phyloP scores from a whole-genome alignment of 2,888 invertebrate genomes.

The Platynereis dumerilii region DNA sequence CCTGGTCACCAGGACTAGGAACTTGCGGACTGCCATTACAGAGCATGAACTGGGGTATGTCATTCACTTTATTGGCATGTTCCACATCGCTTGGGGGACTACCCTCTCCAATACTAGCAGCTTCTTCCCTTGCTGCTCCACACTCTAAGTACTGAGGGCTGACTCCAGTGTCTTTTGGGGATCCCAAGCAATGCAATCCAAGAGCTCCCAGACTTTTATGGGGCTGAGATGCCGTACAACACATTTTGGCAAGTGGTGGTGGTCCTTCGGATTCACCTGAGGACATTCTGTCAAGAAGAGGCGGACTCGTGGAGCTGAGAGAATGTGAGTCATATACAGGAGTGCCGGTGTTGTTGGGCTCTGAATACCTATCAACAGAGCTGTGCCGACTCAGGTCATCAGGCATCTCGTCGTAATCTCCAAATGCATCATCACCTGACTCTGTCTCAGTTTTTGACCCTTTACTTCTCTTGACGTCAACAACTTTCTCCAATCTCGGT shows the following conservation, averaged over 20 bases:
- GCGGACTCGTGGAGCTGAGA: neutral
- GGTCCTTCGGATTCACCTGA: slow-evolving; percentile 6
- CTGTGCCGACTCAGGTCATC: slow-evolving; percentile 9
- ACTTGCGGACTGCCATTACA: too few species aligned
- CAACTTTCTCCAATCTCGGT: too few species aligned
- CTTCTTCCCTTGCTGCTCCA: neutral
- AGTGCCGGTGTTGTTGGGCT: too few species aligned
- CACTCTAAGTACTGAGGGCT: neutral
- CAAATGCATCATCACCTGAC: neutral
- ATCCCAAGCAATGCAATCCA: neutral
- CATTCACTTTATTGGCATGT: neutral
- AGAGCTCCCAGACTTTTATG: slow-evolving; percentile 7
- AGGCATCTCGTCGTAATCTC: slow-evolving; percentile 2
- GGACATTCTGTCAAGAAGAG: neutral
- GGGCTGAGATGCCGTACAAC: neutral
- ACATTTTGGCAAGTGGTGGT: slow-evolving; percentile 5
- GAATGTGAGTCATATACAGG: too few species aligned
- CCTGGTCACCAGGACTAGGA: too few species aligned
- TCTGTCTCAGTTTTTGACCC: neutral
- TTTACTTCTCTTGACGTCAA: too few species aligned
- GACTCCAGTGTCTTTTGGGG: neutral
- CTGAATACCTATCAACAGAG: neutral
- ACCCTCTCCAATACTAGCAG: neutral
- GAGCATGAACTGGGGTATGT: too few species aligned
- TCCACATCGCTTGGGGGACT: slow-evolving; percentile 4